Conservation (phyloP, 2,888 invertebrate genomes). For the Diarsia brunnea region DNA sequence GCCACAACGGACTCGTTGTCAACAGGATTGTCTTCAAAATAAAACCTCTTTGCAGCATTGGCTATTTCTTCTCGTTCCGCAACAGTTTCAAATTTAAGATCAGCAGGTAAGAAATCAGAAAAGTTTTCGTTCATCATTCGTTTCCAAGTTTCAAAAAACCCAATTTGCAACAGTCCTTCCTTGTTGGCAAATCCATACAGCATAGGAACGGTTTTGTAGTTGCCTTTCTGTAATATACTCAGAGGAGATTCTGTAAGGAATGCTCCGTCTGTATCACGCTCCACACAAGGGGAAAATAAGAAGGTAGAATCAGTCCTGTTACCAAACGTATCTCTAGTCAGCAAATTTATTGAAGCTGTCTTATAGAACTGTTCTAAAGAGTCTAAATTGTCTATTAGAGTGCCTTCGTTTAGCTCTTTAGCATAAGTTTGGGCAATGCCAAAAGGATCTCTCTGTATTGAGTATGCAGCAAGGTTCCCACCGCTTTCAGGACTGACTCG, state of each 20-base stretch:
- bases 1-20: slow-evolving; percentile 62
- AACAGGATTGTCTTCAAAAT: slow-evolving; percentile 70
- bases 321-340: slow-evolving; percentile 61
- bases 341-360: slow-evolving; percentile 38
- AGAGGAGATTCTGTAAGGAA: slow-evolving; percentile 14
- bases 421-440: slow-evolving; percentile 72
- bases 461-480: slow-evolving; percentile 61
- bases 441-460: slow-evolving; percentile 74
- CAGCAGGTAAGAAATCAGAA: slow-evolving; percentile 61
- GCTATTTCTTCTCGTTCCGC: slow-evolving; percentile 71
- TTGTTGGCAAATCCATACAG: slow-evolving; percentile 70
- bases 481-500: slow-evolving; percentile 76
- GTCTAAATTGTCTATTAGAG: slow-evolving; percentile 69
- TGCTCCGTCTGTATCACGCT: too few species aligned
- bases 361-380: slow-evolving; percentile 77
- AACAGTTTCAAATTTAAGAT: slow-evolving; percentile 68
- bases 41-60: slow-evolving; percentile 70
- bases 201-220: slow-evolving; percentile 68
- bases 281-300: too few species aligned
- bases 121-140: slow-evolving; percentile 76
- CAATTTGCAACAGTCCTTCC: slow-evolving; percentile 67
- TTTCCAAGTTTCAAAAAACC: slow-evolving; percentile 47
- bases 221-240: slow-evolving; percentile 69
- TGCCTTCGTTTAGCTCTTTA: slow-evolving; percentile 61
- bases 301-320: background rate